Evolutionary conservation across 2,888 invertebrate genomes (phyloP).

Genomic region (Caenorhabditis imperialis): DNA sequence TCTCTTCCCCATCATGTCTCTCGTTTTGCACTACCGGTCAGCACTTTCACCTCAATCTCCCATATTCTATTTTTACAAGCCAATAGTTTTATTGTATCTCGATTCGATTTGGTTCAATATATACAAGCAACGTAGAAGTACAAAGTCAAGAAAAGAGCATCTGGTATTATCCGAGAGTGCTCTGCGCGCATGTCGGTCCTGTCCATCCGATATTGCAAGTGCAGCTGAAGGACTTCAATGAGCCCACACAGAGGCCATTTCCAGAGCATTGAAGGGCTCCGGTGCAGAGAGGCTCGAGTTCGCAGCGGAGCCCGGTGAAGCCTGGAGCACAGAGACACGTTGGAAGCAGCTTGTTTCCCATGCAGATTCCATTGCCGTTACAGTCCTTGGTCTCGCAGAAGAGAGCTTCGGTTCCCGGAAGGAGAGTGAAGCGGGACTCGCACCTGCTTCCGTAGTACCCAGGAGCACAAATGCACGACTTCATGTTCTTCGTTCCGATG

Average conservation of each 20-base stretch:
- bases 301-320: slow-evolving; percentile 69
- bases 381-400: slow-evolving; percentile 65
- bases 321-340: slow-evolving; percentile 70
- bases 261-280: slow-evolving; percentile 65
- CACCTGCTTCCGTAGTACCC: slow-evolving; percentile 63
- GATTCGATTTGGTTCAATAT: slow-evolving; percentile 30
- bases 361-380: slow-evolving; percentile 64
- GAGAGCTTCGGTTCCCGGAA: slow-evolving; percentile 54
- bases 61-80: slow-evolving; percentile 5
- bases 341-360: slow-evolving; percentile 61
- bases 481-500: slow-evolving; percentile 60
- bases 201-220: slow-evolving; percentile 92
- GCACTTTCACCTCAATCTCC: neutral
- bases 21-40: too few species aligned
- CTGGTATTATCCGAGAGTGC: too few species aligned
- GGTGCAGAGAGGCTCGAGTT: slow-evolving; percentile 70
- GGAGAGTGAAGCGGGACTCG: slow-evolving; percentile 54
- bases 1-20: too few species aligned
- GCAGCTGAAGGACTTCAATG: slow-evolving; percentile 62
- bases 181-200: slow-evolving; percentile 85
- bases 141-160: too few species aligned
- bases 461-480: slow-evolving; percentile 62
- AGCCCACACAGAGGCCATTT: slow-evolving; percentile 67
- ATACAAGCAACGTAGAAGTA: too few species aligned
- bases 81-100: slow-evolving; percentile 12